Evolutionary conservation across 2,113 vertebrate species (phyloP).

Genomic region (Strix uralensis): DNA sequence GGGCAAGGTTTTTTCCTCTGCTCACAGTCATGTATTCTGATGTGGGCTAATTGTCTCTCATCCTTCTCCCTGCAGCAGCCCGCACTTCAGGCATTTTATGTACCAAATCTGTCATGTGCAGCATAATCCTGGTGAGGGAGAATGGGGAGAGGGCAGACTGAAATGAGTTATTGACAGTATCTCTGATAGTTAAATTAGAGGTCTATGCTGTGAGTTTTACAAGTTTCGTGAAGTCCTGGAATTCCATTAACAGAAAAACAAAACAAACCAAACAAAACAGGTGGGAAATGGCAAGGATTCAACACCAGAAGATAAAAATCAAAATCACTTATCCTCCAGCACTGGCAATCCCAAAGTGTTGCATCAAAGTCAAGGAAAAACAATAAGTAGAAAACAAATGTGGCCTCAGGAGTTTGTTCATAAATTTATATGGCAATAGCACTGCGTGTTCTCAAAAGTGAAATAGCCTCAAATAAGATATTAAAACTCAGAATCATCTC

Average conservation of each 20-base stretch:
- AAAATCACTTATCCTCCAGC: conserved; percentile 21
- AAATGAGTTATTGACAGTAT: background rate
- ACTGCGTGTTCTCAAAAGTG: background rate
- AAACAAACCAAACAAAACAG: background rate
- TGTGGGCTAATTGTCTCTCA: background rate
- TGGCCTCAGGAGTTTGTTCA: conserved; percentile 4
- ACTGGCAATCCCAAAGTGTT: conserved; percentile 26
- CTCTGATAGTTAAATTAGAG: background rate
- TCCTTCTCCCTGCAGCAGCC: background rate
- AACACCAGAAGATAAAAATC: background rate
- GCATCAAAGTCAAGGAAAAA: conserved; percentile 52
- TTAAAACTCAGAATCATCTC: conserved; percentile 6
- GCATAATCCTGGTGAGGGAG: background rate
- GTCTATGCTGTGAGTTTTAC: background rate
- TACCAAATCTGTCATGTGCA: background rate
- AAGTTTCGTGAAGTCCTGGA: background rate
- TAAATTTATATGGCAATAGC: conserved; percentile 59
- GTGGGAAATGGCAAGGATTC: background rate
- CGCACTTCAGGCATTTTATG: background rate
- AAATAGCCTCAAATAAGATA: conserved; percentile 21
- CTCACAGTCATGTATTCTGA: background rate
- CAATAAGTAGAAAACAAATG: conserved; percentile 49
- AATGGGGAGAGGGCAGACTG: background rate
- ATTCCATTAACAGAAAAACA: background rate
- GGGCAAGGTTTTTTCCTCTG: background rate